Base-by-base conservation (phyloP, 1,140 invertebrate genomes). In the Lasioglossum baleicum region DNA sequence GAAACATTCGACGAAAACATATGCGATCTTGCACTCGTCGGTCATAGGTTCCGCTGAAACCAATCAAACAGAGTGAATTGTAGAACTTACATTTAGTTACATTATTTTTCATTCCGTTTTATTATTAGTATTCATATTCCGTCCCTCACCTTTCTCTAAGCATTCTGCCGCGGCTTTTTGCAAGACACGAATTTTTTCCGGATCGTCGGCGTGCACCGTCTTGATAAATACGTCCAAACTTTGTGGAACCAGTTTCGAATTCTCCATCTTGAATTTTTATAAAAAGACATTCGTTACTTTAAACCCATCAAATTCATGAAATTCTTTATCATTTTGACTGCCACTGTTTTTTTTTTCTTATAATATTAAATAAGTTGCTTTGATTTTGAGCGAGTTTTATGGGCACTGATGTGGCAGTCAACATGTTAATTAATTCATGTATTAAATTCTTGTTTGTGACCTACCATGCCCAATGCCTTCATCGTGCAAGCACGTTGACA, bases 11-110 rank as follows among this genome's bases (percentile, higher is more conserved):
- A 17, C 1, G 26, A 31, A 35, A 7, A 11, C 0, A 35, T 0
- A 69, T 11, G 65, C 22, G 40, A n/a, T 42, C 31, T 76, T 68
- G 64, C 74, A 76, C 2, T 68, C 53, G 22, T 76, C 65, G 10
- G 51, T 0, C 0, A 48, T 7, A 20, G 22, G 4, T 22, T 76
- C 35, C 0, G 22, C 74, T 76, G 15, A 48, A 75, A 75, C 7
- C 11, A 35, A 22, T 35, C 35, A 35, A 0, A n/a, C 2, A 20
- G 15, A 1, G 20, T 40, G 7, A 26, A 26, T 51, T 8, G 8
- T 44, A 13, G 42, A 63, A 26, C 26, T 26, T 26, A 61, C 6
- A 10, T 0, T 63, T 8, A 35, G 22, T 26, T 5, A 13, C 1
- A n/a, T 58, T 58, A 6, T 22, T 7, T 58, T 22, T n/a, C 56